Percentiles rank a stretch among this genome's conserved stretches.
Evolutionary conservation across 2,888 invertebrate species (phyloP).

Genomic region (Parasteatoda lunata): DNA sequence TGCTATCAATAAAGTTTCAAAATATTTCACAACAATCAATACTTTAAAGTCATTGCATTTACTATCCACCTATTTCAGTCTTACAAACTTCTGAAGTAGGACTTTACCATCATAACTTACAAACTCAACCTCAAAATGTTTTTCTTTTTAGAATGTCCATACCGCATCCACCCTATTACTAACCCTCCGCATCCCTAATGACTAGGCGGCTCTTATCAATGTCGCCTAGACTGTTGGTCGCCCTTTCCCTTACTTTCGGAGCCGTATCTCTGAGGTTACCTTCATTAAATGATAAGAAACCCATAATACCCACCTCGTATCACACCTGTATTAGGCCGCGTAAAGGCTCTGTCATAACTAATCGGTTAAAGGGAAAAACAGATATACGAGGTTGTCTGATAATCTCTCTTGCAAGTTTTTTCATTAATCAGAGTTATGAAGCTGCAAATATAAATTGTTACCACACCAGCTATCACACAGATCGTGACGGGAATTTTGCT

Average conservation of each 20-base stretch:
- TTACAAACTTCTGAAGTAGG: no score
- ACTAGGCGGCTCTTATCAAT: slow-evolving; percentile 56
- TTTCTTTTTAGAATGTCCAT: no score
- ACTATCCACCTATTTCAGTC: no score
- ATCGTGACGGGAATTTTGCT: no score
- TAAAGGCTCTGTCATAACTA: neutral
- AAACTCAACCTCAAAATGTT: no score
- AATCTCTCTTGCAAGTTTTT: slow-evolving; percentile 5
- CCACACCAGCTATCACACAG: neutral
- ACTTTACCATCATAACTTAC: no score
- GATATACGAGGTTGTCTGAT: neutral
- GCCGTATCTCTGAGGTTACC: slow-evolving; percentile 51
- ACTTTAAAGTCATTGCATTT: no score
- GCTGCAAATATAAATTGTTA: slow-evolving; percentile 17
- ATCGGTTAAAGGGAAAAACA: neutral
- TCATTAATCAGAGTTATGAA: slow-evolving; percentile 24
- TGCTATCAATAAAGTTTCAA: no score
- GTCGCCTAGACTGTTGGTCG: slow-evolving; percentile 47
- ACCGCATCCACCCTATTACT: no score
- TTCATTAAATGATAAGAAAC: slow-evolving; percentile 63
- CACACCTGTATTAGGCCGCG: slow-evolving; percentile 34
- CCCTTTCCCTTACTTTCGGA: slow-evolving; percentile 51
- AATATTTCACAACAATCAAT: no score
- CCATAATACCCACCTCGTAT: slow-evolving; percentile 53
- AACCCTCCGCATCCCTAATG: slow-evolving; percentile 46